Base-by-base conservation (phyloP, 2,888 invertebrate species). In the Electrophaes corylata region DNA sequence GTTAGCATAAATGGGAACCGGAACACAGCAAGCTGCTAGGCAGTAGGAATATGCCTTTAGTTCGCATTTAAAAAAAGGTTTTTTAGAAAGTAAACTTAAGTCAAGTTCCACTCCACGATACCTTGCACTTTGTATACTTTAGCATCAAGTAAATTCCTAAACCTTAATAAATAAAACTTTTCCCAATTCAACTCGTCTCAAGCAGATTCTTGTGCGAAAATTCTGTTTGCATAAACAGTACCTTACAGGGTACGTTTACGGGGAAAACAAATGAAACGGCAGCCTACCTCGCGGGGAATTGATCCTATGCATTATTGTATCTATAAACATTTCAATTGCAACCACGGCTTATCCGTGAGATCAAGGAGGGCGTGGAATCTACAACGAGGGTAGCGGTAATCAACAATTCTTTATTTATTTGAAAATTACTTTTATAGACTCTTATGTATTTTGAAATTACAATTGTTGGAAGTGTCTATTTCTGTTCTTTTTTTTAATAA, bases 271-370 rank as follows among this genome's bases (percentile, higher is more conserved):
- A 88, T 86, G 85, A 86, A 86, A 81, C 83, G 78, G 71, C 75
- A 68, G 75, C 77, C 72, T 74, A 70, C 67, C 66, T 47, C 23
- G 48, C 44, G 69, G 76, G 79, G 84, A 79, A 86, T 84, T 86
- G 86, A 88, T 88, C 88, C 86, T 71, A 69, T 73, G 83, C 81
- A 80, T 87, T 87, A 86, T 84, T 84, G 84, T 86, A 86, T 86
- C 86, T 86, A 85, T 88, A 87, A 88, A 87, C 86, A 88, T 89
- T 88, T 87, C 88, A 88, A 88, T 88, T 86, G 88, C 76, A 79
- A 75, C 54, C 50, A 54, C 50, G 47, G 59, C 49, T 49, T 50
- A 44, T 20, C 43, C 44, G 14, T 43, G 18, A 43, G 47, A 37
- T 51, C 40, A 19, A 20, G 46, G 43, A 29, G 43, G 47, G 41